These are phyloP conservation scores for Athalia cordata DNA, from an alignment of 2,888 invertebrate species.

Conservation along the genomic window DNA sequence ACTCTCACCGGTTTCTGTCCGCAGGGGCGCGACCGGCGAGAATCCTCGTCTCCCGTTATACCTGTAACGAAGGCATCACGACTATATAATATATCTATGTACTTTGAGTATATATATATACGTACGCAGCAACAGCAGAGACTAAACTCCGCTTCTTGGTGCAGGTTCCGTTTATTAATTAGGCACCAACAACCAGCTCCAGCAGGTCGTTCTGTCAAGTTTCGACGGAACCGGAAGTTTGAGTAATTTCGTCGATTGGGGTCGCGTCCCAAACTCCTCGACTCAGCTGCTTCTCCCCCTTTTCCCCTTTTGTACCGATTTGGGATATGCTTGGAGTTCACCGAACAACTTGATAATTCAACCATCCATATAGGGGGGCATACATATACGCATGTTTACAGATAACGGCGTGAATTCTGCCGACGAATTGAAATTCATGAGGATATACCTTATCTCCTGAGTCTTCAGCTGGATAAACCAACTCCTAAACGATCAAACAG, in stretches of 20 bases:
- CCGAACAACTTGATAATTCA: conserved; percentile 23
- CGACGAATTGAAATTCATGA: too few species aligned
- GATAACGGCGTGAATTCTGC: too few species aligned
- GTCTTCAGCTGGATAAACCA: too few species aligned
- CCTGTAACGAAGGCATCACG: too few species aligned
- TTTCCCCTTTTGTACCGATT: not conserved
- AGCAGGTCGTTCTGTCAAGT: not conserved
- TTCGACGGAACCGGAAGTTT: not conserved
- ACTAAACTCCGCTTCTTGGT: not conserved
- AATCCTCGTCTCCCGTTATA: not conserved
- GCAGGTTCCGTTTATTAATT: conserved; percentile 21
- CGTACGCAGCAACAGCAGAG: not conserved
- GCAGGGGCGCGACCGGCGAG: not conserved
- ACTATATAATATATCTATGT: too few species aligned
- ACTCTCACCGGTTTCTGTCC: not conserved
- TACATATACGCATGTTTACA: too few species aligned
- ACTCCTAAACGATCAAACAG: not conserved
- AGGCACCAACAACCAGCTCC: not conserved
- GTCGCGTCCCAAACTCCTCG: not conserved
- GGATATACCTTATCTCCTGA: too few species aligned
- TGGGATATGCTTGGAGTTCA: conserved; percentile 2
- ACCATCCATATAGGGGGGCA: not conserved
- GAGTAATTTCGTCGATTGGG: conserved; percentile 17
- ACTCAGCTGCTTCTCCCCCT: not conserved
- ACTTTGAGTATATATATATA: too few species aligned